Evolutionary conservation across 1,140 invertebrate genomes (phyloP).

Genomic region (Hyposmocoma kahamanoa): DNA sequence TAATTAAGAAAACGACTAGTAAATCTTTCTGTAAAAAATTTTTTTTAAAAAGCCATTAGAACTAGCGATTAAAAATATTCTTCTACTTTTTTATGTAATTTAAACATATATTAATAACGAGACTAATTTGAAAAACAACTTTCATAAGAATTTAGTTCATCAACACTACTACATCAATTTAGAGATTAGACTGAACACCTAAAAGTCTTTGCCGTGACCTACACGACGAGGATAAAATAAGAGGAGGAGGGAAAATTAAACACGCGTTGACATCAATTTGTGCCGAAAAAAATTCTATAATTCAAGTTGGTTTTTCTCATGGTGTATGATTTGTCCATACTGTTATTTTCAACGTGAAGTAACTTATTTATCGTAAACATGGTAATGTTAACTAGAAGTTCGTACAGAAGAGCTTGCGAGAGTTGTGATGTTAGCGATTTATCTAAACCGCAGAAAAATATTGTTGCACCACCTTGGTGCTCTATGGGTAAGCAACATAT

Average conservation of each 20-base stretch:
- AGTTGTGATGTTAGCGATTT: conserved; percentile 27
- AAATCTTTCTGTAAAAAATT: neutral
- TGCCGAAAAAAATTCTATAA: no score
- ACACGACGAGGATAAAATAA: no score
- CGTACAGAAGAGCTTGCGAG: conserved; percentile 27
- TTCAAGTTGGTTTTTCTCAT: neutral
- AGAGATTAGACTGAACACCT: no score
- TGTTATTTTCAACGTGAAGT: neutral
- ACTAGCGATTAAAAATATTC: neutral
- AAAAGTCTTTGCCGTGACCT: no score
- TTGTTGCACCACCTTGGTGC: conserved; percentile 45
- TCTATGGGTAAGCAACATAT: conserved; percentile 47
- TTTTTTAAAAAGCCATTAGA: neutral
- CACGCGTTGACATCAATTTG: no score
- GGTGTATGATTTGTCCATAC: neutral
- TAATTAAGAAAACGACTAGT: no score
- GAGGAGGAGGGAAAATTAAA: no score
- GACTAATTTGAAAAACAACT: no score
- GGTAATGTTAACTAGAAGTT: conserved; percentile 31
- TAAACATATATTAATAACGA: no score
- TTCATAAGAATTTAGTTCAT: no score
- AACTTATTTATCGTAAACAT: conserved; percentile 18
- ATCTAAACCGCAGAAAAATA: conserved; percentile 35
- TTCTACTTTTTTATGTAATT: no score
- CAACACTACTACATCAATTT: no score